A percentile compares a stretch with the other conserved stretches of the same genome.
phyloP scores from a whole-genome alignment of 2,888 invertebrate species.

The Esperia sulphurella region DNA sequence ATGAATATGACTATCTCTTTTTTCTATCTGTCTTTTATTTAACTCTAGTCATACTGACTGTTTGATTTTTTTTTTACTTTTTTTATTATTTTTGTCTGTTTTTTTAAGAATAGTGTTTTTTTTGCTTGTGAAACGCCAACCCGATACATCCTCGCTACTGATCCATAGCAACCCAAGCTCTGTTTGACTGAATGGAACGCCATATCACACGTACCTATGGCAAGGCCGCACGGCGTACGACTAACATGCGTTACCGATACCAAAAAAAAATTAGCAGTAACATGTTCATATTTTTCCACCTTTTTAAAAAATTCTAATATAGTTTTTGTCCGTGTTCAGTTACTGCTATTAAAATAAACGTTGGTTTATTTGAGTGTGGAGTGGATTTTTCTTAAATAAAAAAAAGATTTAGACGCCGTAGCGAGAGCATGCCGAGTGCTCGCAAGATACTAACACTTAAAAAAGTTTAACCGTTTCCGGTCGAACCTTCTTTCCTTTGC shows the following conservation, averaged over 20 bases:
- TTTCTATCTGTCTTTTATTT: conserved; percentile 71
- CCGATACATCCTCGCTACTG: conserved; percentile 69
- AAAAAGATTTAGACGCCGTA: conserved; percentile 26
- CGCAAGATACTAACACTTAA: conserved; percentile 53
- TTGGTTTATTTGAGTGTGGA: conserved; percentile 71
- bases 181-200: conserved; percentile 33
- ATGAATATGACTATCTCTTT: conserved; percentile 70
- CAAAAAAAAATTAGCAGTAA: conserved; percentile 63
- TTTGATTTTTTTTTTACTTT: conserved; percentile 61
- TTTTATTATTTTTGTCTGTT: conserved; percentile 43
- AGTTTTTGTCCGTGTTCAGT: conserved; percentile 50
- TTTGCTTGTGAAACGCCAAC: conserved; percentile 76
- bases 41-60: conserved; percentile 77
- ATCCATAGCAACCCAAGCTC: conserved; percentile 58
- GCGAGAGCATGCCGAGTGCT: conserved; percentile 65
- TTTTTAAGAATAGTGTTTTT: conserved; percentile 63
- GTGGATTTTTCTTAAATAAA: conserved; percentile 64
- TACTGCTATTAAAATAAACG: conserved; percentile 61
- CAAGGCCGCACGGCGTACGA: conserved; percentile 48
- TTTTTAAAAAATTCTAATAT: conserved; percentile 34
- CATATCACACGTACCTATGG: conserved; percentile 35
- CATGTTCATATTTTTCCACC: conserved; percentile 44
- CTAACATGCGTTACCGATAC: conserved; percentile 62
- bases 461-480: conserved; percentile 41
- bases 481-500: conserved; percentile 63